A percentile compares a stretch with the other conserved stretches of the same genome.
These are phyloP conservation scores for Micropoecilia bifurca DNA, from an alignment of 2,797 vertebrate species.

Conservation along the genomic window DNA sequence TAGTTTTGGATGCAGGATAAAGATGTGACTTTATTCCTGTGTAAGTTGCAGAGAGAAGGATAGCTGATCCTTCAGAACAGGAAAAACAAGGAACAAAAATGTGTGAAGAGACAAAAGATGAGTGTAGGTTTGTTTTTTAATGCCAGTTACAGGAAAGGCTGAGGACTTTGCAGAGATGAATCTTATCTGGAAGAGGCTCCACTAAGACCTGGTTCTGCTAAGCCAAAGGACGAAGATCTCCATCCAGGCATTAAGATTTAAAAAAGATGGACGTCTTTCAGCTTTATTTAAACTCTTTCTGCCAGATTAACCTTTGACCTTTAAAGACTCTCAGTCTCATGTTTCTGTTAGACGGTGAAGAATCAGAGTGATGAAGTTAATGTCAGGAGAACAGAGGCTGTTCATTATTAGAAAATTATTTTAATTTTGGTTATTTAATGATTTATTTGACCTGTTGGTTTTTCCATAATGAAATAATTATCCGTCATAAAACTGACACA, in stretches of 20 bases:
- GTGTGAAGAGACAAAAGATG: neutral
- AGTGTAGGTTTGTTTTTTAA: neutral
- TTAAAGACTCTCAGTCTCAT: neutral
- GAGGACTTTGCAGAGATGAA: neutral
- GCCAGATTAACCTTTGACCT: neutral
- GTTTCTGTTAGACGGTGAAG: too few species aligned
- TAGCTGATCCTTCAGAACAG: neutral
- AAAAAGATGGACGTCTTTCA: conserved; percentile 1
- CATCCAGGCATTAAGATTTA: neutral
- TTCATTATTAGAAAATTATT: neutral
- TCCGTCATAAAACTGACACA: neutral
- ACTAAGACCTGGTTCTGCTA: neutral
- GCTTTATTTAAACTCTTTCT: neutral
- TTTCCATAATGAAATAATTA: neutral
- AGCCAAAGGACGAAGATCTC: neutral
- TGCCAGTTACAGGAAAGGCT: neutral
- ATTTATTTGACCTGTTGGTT: neutral
- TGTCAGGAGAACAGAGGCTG: too few species aligned
- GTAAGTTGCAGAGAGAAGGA: neutral
- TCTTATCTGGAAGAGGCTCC: neutral
- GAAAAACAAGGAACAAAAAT: neutral
- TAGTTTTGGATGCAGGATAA: neutral
- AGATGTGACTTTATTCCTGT: neutral
- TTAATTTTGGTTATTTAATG: neutral
- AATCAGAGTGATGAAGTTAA: neutral